Base-by-base conservation (phyloP, 2,888 invertebrate genomes). In the Clostera curtula region DNA sequence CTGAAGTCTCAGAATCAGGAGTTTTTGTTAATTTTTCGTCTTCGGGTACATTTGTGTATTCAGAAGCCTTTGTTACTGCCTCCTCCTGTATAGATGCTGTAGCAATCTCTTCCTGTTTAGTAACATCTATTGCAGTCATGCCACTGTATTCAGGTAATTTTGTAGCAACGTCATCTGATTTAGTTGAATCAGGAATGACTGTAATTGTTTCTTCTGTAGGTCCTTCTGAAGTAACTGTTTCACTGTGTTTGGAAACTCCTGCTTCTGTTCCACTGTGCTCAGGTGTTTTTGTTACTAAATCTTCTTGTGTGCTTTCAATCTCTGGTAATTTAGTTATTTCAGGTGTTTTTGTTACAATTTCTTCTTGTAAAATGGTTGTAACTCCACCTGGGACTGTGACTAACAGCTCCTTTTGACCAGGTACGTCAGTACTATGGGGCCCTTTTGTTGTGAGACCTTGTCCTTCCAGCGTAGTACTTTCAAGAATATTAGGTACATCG, bases 1-100 rank as follows among this genome's bases (percentile, higher is more conserved):
- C 6, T 10, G 10, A 15, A 5, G 15, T 15, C 10, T 10, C 15
- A 1, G 23, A 15, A 5, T 15, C 16, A 19, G 27, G 7, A 6
- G 10, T 13, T 28, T 24, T 24, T 7, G 27, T 31, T 18, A 11
- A 16, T 31, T 27, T 11, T 5, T 27, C 11, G 7, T 8, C 8
- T 22, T 13, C 22, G n/a, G 22, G 1, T 22, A 13, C 8, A 13
- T 22, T n/a, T 13, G 3, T 13, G 9, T 22, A 12, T 1, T 1
- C 5, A 5, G 22, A 3, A 8, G 22, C 8, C 7, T 13, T 13
- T 13, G 22, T 22, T 13, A 13, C n/a, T 22, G n/a, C 23, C n/a
- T n/a, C 1, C 9, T 13, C 13, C 8, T 22, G 13, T 13, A 6
- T 3, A 22, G 20, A 6, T 19, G 10, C 11, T 9, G 19, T 19